Percentiles rank a stretch among this genome's conserved stretches.
Conservation (phyloP, 1,140 invertebrate species). For the Asbolus verrucosus region DNA sequence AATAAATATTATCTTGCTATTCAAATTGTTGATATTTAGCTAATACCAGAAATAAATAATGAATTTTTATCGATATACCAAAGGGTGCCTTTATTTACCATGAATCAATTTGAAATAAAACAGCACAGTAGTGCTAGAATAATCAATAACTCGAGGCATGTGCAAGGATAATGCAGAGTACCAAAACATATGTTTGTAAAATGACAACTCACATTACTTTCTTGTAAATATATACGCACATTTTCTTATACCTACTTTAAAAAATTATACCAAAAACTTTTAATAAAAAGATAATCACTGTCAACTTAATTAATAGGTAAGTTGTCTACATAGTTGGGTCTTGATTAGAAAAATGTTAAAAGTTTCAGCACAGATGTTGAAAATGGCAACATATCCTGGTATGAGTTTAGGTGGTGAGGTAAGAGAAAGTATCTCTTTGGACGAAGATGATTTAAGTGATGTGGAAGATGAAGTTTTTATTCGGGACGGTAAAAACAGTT, state of each 20-base stretch:
- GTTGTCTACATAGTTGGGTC: too few species aligned
- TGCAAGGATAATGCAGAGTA: not conserved
- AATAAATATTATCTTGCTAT: too few species aligned
- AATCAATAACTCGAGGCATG: conserved; percentile 19
- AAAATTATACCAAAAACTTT: conserved; percentile 3
- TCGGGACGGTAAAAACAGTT: conserved; percentile 75
- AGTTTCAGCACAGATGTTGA: conserved; percentile 36
- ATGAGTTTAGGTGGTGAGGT: conserved; percentile 63
- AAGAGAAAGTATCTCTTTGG: conserved; percentile 63
- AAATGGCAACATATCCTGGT: conserved; percentile 62
- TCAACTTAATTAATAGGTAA: conserved; percentile 1
- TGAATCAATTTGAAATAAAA: conserved; percentile 2
- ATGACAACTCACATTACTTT: conserved; percentile 22
- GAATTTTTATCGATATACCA: too few species aligned
- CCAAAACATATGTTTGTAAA: conserved; percentile 35
- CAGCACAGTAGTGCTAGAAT: not conserved
- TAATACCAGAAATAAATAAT: too few species aligned
- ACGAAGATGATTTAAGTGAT: conserved; percentile 74
- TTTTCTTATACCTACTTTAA: not conserved
- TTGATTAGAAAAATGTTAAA: too few species aligned
- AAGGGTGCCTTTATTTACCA: not conserved
- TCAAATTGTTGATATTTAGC: too few species aligned
- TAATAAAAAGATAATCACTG: not conserved
- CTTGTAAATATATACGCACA: conserved; percentile 26
- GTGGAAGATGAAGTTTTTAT: conserved; percentile 84